phyloP scores from a whole-genome alignment of 2,113 vertebrate species.

The Sciurus niger region DNA sequence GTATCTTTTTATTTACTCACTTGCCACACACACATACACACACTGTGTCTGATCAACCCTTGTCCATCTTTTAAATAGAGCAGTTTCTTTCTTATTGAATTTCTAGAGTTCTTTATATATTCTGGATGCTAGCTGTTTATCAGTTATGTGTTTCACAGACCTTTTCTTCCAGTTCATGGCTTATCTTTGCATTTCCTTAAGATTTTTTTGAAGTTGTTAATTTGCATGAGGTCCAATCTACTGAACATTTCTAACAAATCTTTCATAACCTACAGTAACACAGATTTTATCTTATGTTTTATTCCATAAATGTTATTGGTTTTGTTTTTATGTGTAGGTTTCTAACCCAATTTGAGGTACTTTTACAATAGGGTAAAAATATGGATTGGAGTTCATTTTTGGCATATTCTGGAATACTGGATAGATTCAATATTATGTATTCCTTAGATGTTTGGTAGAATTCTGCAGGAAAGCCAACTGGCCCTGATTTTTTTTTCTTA shows the following conservation, averaged over 20 bases:
- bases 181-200: neutral
- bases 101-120: neutral
- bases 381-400: neutral
- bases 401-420: neutral
- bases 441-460: slow-evolving; percentile 17
- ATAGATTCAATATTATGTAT: neutral
- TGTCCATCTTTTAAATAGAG: neutral
- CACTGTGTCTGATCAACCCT: neutral
- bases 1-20: neutral
- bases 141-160: neutral
- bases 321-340: neutral
- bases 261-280: neutral
- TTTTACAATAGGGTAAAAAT: neutral
- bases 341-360: neutral
- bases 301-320: neutral
- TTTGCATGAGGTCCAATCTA: neutral
- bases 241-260: neutral
- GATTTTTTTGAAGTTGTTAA: neutral
- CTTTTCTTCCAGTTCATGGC: neutral
- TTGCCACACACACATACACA: neutral
- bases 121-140: neutral
- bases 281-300: neutral
- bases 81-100: neutral
- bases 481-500: neutral
- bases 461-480: neutral